These are phyloP conservation scores for Drosophila greeni DNA, from an alignment of 2,888 invertebrate species.

Conservation along the genomic window DNA sequence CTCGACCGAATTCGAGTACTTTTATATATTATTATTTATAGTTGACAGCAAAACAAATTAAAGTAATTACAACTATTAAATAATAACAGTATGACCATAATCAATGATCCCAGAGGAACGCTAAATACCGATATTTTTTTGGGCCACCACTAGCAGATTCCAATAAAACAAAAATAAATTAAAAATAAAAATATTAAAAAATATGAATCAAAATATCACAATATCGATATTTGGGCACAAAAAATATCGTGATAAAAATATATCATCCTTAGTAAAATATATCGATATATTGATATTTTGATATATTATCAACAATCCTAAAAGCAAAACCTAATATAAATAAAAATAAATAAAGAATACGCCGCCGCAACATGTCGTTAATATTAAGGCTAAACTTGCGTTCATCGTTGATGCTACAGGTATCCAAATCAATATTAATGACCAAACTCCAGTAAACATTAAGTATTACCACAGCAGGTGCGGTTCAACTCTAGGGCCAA, in stretches of 20 bases:
- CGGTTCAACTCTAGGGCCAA: conserved; percentile 47
- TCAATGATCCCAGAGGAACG: background rate
- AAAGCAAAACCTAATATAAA: no score
- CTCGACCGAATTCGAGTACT: background rate
- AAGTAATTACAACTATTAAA: background rate
- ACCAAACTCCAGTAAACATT: background rate
- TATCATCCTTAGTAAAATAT: no score
- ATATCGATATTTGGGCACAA: no score
- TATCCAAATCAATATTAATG: conserved; percentile 3
- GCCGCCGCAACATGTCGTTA: conserved; percentile 47
- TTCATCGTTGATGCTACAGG: conserved; percentile 48
- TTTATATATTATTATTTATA: no score
- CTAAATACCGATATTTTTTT: background rate
- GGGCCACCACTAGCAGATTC: background rate
- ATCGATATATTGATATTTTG: no score
- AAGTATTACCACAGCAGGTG: conserved; percentile 24
- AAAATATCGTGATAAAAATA: no score
- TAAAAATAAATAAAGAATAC: conserved; percentile 9
- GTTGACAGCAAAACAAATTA: no score
- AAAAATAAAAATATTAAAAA: no score
- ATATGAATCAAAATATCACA: no score
- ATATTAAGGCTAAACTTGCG: conserved; percentile 45
- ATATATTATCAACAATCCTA: no score
- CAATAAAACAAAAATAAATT: background rate
- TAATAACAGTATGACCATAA: no score